Evolutionary conservation across 2,888 invertebrate species (phyloP).

Genomic region (Lagria hirta): DNA sequence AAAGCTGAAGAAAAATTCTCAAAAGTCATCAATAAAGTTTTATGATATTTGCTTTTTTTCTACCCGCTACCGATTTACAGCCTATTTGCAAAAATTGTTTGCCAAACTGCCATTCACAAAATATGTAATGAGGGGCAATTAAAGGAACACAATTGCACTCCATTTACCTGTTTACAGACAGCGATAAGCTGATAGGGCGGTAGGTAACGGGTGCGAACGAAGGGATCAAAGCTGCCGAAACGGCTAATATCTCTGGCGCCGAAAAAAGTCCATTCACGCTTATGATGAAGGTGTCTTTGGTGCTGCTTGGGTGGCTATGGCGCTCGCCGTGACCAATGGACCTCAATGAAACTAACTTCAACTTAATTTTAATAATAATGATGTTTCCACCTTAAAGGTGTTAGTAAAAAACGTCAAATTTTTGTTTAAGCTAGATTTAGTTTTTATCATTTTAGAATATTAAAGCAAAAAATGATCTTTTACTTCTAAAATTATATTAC

Average conservation of each 20-base stretch:
- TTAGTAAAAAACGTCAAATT: too few relatives aligned
- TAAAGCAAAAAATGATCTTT: too few relatives aligned
- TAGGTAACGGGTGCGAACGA: conserved; percentile 46
- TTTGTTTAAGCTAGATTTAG: too few relatives aligned
- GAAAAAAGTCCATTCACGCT: conserved; percentile 49
- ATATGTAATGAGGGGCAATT: conserved; percentile 12
- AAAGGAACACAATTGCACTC: conserved; percentile 9
- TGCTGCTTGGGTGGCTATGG: conserved; percentile 49
- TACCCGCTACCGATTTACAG: conserved; percentile 10
- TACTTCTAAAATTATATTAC: too few relatives aligned
- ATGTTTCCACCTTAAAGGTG: too few relatives aligned
- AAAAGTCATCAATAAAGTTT: conserved; percentile 6
- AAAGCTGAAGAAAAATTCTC: too few relatives aligned
- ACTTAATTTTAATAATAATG: too few relatives aligned
- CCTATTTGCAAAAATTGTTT: conserved; percentile 5
- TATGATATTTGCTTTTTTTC: conserved; percentile 4
- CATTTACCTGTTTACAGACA: conserved; percentile 19
- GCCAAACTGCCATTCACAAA: conserved; percentile 15
- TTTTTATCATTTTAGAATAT: too few relatives aligned
- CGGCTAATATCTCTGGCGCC: conserved; percentile 48
- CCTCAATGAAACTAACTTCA: conserved; percentile 24
- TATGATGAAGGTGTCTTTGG: conserved; percentile 46
- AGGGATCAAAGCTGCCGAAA: conserved; percentile 42
- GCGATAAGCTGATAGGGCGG: conserved; percentile 22
- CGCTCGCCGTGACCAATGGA: conserved; percentile 31